Evolutionary conservation across 1,140 invertebrate species (phyloP), one percentile per base, ranked within the genome.

Genomic region (Drosophila nikananu): DNA sequence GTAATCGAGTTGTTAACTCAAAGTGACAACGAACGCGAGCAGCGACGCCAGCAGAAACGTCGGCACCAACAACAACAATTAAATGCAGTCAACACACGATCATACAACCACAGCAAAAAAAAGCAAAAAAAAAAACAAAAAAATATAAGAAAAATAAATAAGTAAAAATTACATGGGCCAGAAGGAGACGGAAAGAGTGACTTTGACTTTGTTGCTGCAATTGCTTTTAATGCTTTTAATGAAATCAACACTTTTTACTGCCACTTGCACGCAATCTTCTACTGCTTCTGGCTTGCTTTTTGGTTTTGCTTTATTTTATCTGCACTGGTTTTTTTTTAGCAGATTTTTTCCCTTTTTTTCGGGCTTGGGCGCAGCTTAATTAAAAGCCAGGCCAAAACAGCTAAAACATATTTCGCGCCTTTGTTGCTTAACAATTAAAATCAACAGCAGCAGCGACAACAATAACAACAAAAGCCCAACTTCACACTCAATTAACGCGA

Each of bases 351-450:
- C 30, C 37, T 59, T 77, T 65, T 49, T 51, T 58, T 52, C 17
- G 39, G 65, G 66, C 59, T 59, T 72, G n/a, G n/a, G 61, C 52
- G 23, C 41, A 61, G 83, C 83, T 84, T 84, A 84, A 84, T 84
- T 84, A 81, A 84, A 84, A 84, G 81, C 77, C 81, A 70, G 80
- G 81, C 81, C 81, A 84, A 81, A 82, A 75, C 81, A 74, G 74
- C 82, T 86, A 86, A 89, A 89, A 84, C 78, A 89, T 90, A 89
- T 89, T 89, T 89, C 84, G 84, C 84, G 84, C 84, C 84, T 89
- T 89, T 84, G 77, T 89, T 90, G 86, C 84, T 90, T 89, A 89
- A 89, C 84, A 89, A 89, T 89, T 89, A 89, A 89, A 84, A 89
- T 75, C 83, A 87, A 89, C 81, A 83, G 32, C 67, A 66, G 25